A percentile compares a stretch with the other conserved stretches of the same genome.
phyloP scores from a whole-genome alignment of 1,140 invertebrate species.

The Drosophila repleta region DNA sequence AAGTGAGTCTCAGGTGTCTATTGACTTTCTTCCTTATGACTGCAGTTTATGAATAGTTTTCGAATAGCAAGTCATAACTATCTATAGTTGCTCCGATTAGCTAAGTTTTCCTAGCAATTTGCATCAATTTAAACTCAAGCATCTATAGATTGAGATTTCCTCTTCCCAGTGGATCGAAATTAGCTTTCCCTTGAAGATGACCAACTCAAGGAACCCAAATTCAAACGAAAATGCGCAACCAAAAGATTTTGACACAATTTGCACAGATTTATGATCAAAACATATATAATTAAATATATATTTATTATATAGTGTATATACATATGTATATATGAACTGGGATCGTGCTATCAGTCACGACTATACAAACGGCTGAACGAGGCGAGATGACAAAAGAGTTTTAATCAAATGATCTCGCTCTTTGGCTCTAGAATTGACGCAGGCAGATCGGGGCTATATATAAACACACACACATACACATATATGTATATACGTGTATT shows the following conservation, averaged over 20 bases:
- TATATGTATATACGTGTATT: neutral
- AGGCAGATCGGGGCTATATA: conserved; percentile 16
- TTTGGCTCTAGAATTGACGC: conserved; percentile 37
- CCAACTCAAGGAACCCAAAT: conserved; percentile 18
- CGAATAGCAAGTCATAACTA: no score
- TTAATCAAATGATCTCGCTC: conserved; percentile 39
- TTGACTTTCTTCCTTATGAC: neutral
- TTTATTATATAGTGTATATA: conserved; percentile 3
- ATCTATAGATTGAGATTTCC: no score
- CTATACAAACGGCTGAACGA: conserved; percentile 2
- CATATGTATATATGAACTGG: conserved; percentile 4
- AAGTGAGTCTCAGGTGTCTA: no score
- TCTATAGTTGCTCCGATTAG: no score
- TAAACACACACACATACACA: no score
- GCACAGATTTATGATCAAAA: conserved; percentile 18
- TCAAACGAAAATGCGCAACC: conserved; percentile 27
- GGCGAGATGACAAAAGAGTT: conserved; percentile 36
- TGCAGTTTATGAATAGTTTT: no score
- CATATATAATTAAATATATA: neutral
- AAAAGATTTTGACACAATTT: conserved; percentile 49
- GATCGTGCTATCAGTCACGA: conserved; percentile 44
- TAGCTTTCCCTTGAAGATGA: conserved; percentile 8
- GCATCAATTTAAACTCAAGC: neutral
- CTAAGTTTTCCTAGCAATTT: no score
- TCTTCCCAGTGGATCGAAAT: no score